phyloP scores from a whole-genome alignment of 2,888 invertebrate species.

The Tachystola acroxantha region DNA sequence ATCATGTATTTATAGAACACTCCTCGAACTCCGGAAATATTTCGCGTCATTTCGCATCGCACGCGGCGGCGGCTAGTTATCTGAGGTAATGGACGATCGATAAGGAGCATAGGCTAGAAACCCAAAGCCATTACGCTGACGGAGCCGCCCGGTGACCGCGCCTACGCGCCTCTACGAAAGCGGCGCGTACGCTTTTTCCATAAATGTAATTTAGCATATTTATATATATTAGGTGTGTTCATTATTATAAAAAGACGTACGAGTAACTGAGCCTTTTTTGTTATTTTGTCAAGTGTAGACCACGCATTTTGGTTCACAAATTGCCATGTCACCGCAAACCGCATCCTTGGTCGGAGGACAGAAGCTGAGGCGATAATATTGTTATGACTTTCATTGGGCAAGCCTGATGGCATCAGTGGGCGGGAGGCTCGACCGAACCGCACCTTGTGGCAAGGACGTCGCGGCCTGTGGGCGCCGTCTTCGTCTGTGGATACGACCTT shows the following conservation, averaged over 20 bases:
- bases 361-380: constrained; percentile 1
- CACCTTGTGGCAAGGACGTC: constrained; percentile 73
- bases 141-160: not conserved
- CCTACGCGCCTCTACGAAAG: not conserved
- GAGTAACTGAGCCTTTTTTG: no score
- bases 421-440: constrained; percentile 59
- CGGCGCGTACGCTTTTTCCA: not conserved
- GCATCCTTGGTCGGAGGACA: constrained; percentile 3
- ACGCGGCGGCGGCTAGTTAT: constrained; percentile 56
- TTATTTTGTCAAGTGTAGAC: no score
- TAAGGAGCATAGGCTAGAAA: not conserved
- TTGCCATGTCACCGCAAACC: not conserved
- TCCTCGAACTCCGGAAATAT: constrained; percentile 77
- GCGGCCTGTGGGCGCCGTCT: constrained; percentile 49
- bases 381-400: constrained; percentile 1
- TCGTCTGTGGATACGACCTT: constrained; percentile 49
- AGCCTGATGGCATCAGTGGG: constrained; percentile 27
- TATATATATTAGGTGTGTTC: no score
- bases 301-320: no score
- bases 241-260: no score
- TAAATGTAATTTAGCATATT: not conserved
- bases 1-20: constrained; percentile 76
- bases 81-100: constrained; percentile 47
- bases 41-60: constrained; percentile 76
- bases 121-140: not conserved